Evolutionary conservation across 2,113 vertebrate species (phyloP).

Genomic region (Neopipo cinnamomea): DNA sequence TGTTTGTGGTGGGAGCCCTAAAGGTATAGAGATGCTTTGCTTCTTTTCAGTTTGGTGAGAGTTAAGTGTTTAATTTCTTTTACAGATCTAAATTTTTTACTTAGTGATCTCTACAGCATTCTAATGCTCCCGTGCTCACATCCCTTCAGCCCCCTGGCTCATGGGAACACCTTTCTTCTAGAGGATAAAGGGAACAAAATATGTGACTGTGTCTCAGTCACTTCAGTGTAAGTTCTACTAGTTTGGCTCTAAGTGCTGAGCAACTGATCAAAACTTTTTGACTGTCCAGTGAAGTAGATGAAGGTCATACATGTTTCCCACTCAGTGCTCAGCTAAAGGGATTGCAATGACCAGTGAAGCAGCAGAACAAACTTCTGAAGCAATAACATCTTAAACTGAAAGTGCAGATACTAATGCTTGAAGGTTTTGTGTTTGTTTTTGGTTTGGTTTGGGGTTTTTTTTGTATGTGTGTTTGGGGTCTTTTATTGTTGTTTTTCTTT

Average conservation of each 20-base stretch:
- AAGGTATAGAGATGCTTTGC: background rate
- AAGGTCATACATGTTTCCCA: background rate
- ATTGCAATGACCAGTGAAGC: background rate
- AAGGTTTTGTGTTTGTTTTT: background rate
- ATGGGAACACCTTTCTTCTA: background rate
- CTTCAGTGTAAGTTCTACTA: background rate
- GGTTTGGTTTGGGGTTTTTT: background rate
- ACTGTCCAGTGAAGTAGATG: background rate
- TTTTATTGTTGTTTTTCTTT: too few relatives aligned
- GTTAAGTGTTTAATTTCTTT: background rate
- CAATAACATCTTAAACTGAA: background rate
- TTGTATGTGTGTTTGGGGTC: background rate
- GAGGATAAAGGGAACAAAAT: background rate
- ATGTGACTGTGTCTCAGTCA: background rate
- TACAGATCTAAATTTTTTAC: background rate
- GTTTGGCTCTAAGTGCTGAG: background rate
- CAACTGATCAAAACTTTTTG: background rate
- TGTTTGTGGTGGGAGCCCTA: background rate
- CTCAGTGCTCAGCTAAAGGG: background rate
- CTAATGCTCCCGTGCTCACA: background rate
- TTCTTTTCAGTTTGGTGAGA: background rate
- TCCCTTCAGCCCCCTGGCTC: background rate
- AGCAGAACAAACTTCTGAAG: background rate
- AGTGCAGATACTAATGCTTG: background rate
- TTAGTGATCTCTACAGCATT: background rate